These are phyloP conservation scores for Embidobia sp. DNA, from an alignment of 2,888 invertebrate genomes.

Conservation along the genomic window DNA sequence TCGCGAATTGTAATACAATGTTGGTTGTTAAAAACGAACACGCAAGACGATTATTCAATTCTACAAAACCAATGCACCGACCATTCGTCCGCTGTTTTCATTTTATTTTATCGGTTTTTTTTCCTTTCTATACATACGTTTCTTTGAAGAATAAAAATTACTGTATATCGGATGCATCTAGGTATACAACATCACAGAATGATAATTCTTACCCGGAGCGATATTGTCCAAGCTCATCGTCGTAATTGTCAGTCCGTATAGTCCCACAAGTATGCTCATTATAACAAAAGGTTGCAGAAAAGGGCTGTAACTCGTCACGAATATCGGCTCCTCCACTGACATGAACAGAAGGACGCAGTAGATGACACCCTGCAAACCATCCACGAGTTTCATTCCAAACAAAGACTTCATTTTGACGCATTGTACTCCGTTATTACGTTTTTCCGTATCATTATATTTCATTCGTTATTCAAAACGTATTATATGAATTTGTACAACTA, in stretches of 20 bases:
- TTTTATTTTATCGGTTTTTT: slow-evolving; percentile 13
- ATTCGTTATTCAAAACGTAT: slow-evolving; percentile 10
- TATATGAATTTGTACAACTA: slow-evolving; percentile 34
- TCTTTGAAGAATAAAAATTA: slow-evolving; percentile 22
- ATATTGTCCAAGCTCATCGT: slow-evolving; percentile 83
- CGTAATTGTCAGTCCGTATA: slow-evolving; percentile 87
- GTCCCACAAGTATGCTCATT: slow-evolving; percentile 85
- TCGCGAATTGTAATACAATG: slow-evolving; percentile 26
- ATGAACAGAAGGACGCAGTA: slow-evolving; percentile 74
- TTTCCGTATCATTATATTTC: slow-evolving; percentile 38
- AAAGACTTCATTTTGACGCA: slow-evolving; percentile 57
- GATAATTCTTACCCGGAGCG: slow-evolving; percentile 74
- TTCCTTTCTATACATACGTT: not conserved
- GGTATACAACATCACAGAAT: slow-evolving; percentile 27
- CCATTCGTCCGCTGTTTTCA: not conserved
- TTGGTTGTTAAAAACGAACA: slow-evolving; percentile 32
- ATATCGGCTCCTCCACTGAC: slow-evolving; percentile 72
- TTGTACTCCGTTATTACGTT: slow-evolving; percentile 49
- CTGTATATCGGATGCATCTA: slow-evolving; percentile 42
- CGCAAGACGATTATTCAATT: slow-evolving; percentile 34
- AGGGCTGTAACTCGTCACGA: slow-evolving; percentile 75
- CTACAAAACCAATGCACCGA: not conserved
- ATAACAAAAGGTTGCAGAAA: slow-evolving; percentile 86
- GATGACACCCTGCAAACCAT: slow-evolving; percentile 71
- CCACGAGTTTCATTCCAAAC: slow-evolving; percentile 42